Conservation (phyloP, 1,140 invertebrate genomes). For the Calephelis virginiensis region DNA sequence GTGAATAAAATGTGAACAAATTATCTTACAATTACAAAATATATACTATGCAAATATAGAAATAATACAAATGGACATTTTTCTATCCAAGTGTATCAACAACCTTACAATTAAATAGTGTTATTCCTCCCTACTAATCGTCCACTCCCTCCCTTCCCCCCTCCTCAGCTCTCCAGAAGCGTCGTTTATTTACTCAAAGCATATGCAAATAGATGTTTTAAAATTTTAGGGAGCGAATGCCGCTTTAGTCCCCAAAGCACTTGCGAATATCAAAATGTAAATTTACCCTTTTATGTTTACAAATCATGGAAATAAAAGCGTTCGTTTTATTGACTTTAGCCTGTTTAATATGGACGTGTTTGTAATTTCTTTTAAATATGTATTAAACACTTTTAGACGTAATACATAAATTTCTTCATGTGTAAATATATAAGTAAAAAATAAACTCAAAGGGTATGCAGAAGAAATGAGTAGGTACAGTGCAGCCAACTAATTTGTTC, state of each 20-base stretch:
- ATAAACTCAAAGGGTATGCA: too few species aligned
- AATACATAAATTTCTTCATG: too few species aligned
- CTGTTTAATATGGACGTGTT: constrained; percentile 37
- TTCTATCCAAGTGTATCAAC: not conserved
- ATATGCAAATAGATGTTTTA: constrained; percentile 77
- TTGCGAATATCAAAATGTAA: constrained; percentile 77
- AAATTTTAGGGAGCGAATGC: constrained; percentile 76
- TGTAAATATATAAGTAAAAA: too few species aligned
- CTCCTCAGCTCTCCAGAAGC: constrained; percentile 68
- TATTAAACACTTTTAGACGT: too few species aligned
- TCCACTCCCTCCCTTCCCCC: constrained; percentile 30
- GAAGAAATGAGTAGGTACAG: too few species aligned
- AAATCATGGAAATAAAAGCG: constrained; percentile 76
- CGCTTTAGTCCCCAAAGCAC: constrained; percentile 72
- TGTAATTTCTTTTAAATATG: constrained; percentile 3
- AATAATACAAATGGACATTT: too few species aligned
- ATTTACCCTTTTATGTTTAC: constrained; percentile 77
- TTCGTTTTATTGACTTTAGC: constrained; percentile 70
- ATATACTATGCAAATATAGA: too few species aligned
- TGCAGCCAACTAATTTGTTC: too few species aligned
- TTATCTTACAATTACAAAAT: too few species aligned
- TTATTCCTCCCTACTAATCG: constrained; percentile 23
- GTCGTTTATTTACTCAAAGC: constrained; percentile 77
- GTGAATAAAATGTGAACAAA: too few species aligned
- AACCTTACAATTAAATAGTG: constrained; percentile 32